These are phyloP conservation scores for Micromys minutus DNA, from an alignment of 2,113 vertebrate genomes.

Conservation along the genomic window DNA sequence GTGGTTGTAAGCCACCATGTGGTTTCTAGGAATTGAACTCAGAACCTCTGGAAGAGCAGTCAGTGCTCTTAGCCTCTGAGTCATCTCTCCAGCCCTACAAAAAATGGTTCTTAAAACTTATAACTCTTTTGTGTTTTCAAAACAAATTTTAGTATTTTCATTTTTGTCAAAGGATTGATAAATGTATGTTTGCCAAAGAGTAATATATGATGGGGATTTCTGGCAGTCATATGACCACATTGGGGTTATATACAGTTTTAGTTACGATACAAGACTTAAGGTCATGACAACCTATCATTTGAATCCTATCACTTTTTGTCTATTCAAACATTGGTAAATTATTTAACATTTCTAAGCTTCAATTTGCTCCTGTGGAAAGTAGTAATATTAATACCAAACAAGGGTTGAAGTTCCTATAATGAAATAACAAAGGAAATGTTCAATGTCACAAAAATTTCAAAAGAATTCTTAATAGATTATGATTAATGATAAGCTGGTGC, in stretches of 20 bases:
- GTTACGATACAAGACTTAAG: neutral
- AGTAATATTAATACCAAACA: conserved; percentile 62
- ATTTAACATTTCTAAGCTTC: conserved; percentile 57
- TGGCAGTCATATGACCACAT: neutral
- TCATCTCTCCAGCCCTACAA: too few species aligned
- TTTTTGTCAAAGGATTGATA: neutral
- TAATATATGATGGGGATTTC: accelerated
- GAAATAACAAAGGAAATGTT: conserved; percentile 26
- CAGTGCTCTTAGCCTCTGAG: too few species aligned
- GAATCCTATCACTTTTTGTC: conserved; percentile 38
- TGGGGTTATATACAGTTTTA: neutral
- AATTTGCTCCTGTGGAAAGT: conserved; percentile 62
- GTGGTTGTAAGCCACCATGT: too few species aligned
- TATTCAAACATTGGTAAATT: conserved; percentile 65
- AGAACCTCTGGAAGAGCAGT: too few species aligned
- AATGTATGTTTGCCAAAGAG: neutral
- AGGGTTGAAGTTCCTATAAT: conserved; percentile 35
- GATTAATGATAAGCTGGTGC: conserved; percentile 24
- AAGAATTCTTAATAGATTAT: neutral
- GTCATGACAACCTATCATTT: conserved; percentile 8
- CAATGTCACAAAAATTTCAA: neutral
- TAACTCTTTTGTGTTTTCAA: neutral
- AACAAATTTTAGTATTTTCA: neutral
- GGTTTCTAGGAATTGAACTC: too few species aligned
- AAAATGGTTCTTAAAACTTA: neutral